These are phyloP conservation scores for Lamellibrachia satsuma DNA, from an alignment of 2,888 invertebrate species.

Conservation along the genomic window DNA sequence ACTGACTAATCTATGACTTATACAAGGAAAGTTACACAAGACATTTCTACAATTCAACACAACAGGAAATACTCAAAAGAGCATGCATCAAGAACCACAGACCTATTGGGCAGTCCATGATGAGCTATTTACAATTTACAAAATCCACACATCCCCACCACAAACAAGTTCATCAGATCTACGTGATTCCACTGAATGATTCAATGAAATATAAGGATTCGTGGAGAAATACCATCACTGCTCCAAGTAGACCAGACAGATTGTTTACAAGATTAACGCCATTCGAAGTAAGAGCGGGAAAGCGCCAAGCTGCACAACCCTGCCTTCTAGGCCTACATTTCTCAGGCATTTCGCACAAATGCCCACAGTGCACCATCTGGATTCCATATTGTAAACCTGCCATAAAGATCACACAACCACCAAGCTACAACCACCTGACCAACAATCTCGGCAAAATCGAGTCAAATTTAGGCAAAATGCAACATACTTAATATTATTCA, in stretches of 20 bases:
- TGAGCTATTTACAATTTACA: not conserved
- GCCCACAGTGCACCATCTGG: constrained; percentile 1
- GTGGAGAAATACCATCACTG: not conserved
- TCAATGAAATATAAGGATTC: not conserved
- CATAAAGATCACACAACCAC: not conserved
- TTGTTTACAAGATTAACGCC: not conserved
- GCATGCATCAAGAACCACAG: not conserved
- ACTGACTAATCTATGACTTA: not conserved
- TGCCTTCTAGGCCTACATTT: not conserved
- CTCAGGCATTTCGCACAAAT: constrained; percentile 4
- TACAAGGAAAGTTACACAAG: not conserved
- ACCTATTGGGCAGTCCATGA: not conserved
- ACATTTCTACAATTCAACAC: not conserved
- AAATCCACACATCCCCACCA: not conserved
- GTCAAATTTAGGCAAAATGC: not conserved
- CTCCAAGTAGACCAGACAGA: not conserved
- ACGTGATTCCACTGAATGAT: not conserved
- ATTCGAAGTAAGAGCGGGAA: not conserved
- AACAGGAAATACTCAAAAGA: not conserved
- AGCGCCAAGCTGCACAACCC: not conserved
- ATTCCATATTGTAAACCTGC: not conserved
- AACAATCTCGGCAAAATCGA: not conserved
- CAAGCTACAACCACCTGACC: not conserved
- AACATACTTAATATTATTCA: not conserved
- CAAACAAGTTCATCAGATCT: not conserved